These are phyloP conservation scores for Gopherus evgoodei DNA, from an alignment of 2,113 vertebrate genomes.

Conservation along the genomic window DNA sequence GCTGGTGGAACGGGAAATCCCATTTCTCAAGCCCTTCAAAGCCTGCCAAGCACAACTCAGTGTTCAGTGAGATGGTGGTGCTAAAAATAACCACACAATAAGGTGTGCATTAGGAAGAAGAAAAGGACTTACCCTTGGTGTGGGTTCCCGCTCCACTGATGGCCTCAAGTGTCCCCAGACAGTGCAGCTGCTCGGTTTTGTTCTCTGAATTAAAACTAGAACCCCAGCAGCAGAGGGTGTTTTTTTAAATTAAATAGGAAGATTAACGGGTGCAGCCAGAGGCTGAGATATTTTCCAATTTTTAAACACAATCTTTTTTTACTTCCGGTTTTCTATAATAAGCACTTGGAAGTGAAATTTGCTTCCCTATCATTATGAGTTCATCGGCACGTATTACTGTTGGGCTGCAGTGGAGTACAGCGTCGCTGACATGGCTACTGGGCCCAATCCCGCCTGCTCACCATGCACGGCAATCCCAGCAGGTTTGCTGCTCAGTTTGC, in stretches of 20 bases:
- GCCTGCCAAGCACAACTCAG: conserved; percentile 62
- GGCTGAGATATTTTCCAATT: conserved; percentile 36
- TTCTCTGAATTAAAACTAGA: conserved; percentile 55
- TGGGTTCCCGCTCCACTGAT: conserved; percentile 54
- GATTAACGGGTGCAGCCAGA: conserved; percentile 62
- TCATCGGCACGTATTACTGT: accelerated
- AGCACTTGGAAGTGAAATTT: conserved; percentile 17
- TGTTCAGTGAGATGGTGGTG: conserved; percentile 62
- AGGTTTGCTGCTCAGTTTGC: background rate
- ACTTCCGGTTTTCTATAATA: conserved; percentile 34
- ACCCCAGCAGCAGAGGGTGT: conserved; percentile 32
- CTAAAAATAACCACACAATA: conserved; percentile 72
- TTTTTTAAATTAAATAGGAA: conserved; percentile 56
- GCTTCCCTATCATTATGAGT: background rate
- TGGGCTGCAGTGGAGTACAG: background rate
- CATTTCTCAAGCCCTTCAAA: conserved; percentile 73
- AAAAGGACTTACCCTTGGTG: conserved; percentile 47
- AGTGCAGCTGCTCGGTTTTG: conserved; percentile 41
- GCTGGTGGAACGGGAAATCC: conserved; percentile 70
- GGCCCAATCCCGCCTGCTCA: background rate
- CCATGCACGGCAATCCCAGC: background rate
- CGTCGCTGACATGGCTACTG: background rate
- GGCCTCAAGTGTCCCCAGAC: conserved; percentile 63
- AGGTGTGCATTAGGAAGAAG: conserved; percentile 46
- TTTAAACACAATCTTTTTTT: conserved; percentile 34